Base-by-base conservation (phyloP, 2,888 invertebrate species). In the Kuschelorhynchus macadamiae region DNA sequence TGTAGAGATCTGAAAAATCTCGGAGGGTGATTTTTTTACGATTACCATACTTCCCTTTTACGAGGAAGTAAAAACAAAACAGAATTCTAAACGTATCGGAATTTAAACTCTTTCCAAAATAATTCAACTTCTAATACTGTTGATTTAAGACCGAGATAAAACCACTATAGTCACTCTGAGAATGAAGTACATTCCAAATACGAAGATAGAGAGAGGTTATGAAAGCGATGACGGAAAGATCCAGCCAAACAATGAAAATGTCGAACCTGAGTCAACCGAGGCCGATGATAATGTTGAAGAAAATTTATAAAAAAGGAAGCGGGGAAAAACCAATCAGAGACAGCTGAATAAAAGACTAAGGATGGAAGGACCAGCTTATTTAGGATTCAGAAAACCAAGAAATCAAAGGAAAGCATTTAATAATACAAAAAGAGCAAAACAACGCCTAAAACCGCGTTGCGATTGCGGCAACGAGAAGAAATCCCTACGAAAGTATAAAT, bases 341-440 rank as follows among this genome's bases (percentile, higher is more conserved):
- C n/a, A n/a, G n/a, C n/a, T n/a, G n/a, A n/a, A n/a, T n/a, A n/a
- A n/a, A n/a, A 62, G 36, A 32, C n/a, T 14, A 20, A 14, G 57
- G 1, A 64, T 65, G 52, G 7, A n/a, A 16, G 67, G 56, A 20
- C 8, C 61, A 47, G 36, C 30, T 3, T 67, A 67, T 56, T 2
- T 62, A 8, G 67, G 67, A 11, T 67, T 67, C 21, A 30, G 67
- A 7, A 61, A 67, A 16, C 67, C 67, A 41, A 33, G 21, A 33
- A 14, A 46, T 50, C 57, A 65, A 56, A 61, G 47, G n/a, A 66
- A 59, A 9, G 33, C 46, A 7, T 57, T 53, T 20, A 25, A 68
- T 52, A 59, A 59, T 44, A 63, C 12, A 18, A 14, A 33, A 1
- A 47, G 62, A 47, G 5, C 16, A 12, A 33, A 63, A 25, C 39